Percentiles rank a stretch among this genome's conserved stretches.
Conservation (phyloP, 2,888 invertebrate genomes). For the Crepidodera aurea region DNA sequence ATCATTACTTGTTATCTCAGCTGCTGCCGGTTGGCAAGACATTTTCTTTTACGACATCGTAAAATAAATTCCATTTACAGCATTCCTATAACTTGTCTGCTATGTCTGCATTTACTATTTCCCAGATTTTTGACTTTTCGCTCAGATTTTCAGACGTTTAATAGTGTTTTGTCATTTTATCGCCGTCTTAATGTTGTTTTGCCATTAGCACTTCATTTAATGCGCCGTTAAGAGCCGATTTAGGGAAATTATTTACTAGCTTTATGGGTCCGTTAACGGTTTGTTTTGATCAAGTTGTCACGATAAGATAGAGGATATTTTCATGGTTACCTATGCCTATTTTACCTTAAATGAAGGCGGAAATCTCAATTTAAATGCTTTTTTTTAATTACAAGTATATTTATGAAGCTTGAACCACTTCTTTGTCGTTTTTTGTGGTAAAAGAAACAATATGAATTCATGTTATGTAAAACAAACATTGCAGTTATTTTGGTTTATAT, state of each 20-base stretch:
- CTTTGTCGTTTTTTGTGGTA: too few species aligned
- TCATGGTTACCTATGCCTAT: neutral
- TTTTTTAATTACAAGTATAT: too few species aligned
- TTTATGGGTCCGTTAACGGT: conserved; percentile 27
- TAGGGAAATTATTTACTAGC: conserved; percentile 32
- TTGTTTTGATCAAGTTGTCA: conserved; percentile 35
- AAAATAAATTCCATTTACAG: conserved; percentile 45
- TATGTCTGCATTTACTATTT: conserved; percentile 34
- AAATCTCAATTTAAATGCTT: too few species aligned
- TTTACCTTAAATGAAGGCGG: neutral
- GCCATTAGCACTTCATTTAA: conserved; percentile 38
- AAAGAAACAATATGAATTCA: too few species aligned
- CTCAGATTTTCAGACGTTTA: conserved; percentile 33
- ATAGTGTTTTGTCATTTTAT: conserved; percentile 34
- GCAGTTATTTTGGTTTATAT: too few species aligned
- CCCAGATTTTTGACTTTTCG: conserved; percentile 37
- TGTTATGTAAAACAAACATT: too few species aligned
- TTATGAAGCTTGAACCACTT: too few species aligned
- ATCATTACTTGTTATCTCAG: conserved; percentile 48
- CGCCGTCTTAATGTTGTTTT: conserved; percentile 36
- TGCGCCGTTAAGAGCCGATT: conserved; percentile 27
- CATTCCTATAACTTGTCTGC: conserved; percentile 37
- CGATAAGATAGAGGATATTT: conserved; percentile 2
- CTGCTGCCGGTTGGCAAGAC: conserved; percentile 45
- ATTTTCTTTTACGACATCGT: conserved; percentile 48